These are phyloP conservation scores for Amphipoea lucens DNA, from an alignment of 2,888 invertebrate species.

Conservation along the genomic window DNA sequence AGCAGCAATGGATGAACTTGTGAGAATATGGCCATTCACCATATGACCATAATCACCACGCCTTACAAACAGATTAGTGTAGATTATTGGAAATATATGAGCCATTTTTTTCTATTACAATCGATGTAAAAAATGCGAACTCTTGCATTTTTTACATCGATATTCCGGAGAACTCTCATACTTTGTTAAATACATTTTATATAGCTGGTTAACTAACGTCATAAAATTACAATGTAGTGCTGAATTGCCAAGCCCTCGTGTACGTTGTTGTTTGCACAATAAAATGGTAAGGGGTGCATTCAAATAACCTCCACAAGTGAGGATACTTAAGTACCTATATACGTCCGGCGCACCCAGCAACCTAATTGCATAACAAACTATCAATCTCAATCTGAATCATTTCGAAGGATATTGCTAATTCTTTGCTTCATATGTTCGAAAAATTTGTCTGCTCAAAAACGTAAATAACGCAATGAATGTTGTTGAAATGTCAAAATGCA, in stretches of 20 bases:
- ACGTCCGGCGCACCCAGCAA: not conserved
- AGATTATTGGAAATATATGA: not conserved
- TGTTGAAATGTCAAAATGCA: not conserved
- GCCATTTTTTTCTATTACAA: not conserved
- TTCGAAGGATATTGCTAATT: no score
- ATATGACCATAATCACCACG: not conserved
- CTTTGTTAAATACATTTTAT: conserved; percentile 13
- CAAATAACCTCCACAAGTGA: conserved; percentile 3
- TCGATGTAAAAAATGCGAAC: not conserved
- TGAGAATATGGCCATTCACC: not conserved
- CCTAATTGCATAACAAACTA: no score
- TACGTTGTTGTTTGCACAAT: conserved; percentile 24
- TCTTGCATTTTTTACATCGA: no score
- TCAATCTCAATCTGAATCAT: no score
- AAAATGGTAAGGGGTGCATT: conserved; percentile 23
- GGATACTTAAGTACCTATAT: conserved; percentile 4
- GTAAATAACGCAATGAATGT: not conserved
- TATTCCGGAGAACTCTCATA: not conserved
- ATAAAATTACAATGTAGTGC: conserved; percentile 20
- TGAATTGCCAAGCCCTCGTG: not conserved
- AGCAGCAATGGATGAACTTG: not conserved
- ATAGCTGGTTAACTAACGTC: not conserved
- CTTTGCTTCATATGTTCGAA: not conserved
- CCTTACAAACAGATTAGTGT: not conserved
- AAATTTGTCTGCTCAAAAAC: not conserved